phyloP scores from a whole-genome alignment of 2,113 vertebrate genomes.

The Aldabrachelys gigantea region DNA sequence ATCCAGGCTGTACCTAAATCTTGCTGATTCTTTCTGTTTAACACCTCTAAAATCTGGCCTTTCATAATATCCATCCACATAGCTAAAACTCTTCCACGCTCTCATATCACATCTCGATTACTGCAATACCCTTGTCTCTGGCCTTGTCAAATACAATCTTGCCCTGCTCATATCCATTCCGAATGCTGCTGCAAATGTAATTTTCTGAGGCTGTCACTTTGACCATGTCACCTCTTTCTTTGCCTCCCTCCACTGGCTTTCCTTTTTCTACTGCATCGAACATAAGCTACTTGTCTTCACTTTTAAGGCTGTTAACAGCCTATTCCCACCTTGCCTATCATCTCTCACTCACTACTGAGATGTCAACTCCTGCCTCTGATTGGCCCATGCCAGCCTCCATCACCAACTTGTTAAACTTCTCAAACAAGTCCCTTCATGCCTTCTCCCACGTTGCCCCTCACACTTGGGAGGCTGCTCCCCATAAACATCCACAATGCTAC shows the following conservation, averaged over 20 bases:
- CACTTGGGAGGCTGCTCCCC: neutral
- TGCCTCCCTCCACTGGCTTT: neutral
- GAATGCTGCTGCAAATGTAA: neutral
- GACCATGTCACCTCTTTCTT: neutral
- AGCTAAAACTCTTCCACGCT: neutral
- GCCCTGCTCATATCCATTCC: neutral
- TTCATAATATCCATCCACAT: neutral
- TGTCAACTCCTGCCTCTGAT: neutral
- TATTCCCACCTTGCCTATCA: neutral
- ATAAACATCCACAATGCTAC: neutral
- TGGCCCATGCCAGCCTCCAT: neutral
- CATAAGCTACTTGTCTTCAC: neutral
- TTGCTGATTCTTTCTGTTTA: neutral
- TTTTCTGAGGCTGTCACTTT: neutral
- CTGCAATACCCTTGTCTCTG: neutral
- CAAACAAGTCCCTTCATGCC: neutral
- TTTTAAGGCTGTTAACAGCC: neutral
- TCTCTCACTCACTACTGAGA: neutral
- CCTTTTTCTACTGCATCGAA: neutral
- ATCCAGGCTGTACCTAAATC: neutral
- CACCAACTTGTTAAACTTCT: neutral
- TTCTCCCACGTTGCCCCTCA: neutral
- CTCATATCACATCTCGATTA: neutral
- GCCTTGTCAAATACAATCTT: fast-evolving
- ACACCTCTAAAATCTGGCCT: fast-evolving